These are phyloP conservation scores for Balearica regulorum DNA, from an alignment of 2,797 vertebrate species.

Conservation along the genomic window DNA sequence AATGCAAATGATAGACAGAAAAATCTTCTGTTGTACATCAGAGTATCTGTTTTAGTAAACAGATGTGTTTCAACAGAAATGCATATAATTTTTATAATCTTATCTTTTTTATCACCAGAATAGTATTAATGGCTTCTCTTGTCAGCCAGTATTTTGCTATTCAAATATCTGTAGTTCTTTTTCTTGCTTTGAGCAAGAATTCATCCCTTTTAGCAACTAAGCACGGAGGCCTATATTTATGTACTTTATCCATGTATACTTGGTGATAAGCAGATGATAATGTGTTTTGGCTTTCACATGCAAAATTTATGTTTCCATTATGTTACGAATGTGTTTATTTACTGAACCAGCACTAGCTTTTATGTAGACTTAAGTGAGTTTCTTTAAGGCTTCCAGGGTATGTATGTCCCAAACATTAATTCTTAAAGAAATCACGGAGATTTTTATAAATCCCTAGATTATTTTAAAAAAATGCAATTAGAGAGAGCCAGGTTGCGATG, in stretches of 20 bases:
- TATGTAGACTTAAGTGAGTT: neutral
- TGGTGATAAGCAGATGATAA: neutral
- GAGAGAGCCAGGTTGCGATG: neutral
- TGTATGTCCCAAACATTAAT: neutral
- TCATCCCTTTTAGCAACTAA: neutral
- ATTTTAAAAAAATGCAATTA: neutral
- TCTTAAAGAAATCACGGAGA: neutral
- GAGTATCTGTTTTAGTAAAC: neutral
- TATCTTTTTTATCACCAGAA: neutral
- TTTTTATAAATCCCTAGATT: neutral
- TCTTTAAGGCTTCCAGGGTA: neutral
- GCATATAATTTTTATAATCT: neutral
- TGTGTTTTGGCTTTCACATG: neutral
- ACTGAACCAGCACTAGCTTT: neutral
- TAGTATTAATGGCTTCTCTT: neutral
- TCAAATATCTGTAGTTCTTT: neutral
- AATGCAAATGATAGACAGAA: neutral
- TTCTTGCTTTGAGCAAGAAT: neutral
- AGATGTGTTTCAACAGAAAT: neutral
- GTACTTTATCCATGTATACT: neutral
- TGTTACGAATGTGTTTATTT: neutral
- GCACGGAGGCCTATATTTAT: neutral
- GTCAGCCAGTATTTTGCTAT: neutral
- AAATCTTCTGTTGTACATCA: neutral
- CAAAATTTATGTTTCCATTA: neutral